These are phyloP conservation scores for Hermetia illucens DNA, from an alignment of 1,140 invertebrate species.

Conservation along the genomic window DNA sequence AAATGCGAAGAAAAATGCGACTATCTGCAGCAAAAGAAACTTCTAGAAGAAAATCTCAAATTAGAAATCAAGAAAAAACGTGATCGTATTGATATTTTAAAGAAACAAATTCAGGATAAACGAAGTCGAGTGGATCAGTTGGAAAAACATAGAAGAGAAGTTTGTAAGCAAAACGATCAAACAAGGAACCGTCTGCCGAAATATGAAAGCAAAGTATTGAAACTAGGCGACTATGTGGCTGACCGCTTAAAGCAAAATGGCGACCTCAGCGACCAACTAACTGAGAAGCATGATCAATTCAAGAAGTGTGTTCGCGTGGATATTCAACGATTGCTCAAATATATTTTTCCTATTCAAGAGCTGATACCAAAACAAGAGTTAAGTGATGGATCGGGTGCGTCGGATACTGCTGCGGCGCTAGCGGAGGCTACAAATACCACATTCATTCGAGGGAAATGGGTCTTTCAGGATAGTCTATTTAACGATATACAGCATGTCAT, in stretches of 20 bases:
- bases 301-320: conserved; percentile 43
- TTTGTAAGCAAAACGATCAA: conserved; percentile 39
- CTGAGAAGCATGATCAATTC: conserved; percentile 36
- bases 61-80: conserved; percentile 44
- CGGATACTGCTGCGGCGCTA: conserved; percentile 50
- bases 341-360: conserved; percentile 52
- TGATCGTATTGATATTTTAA: conserved; percentile 41
- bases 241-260: conserved; percentile 35
- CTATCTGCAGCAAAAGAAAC: conserved; percentile 36
- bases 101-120: conserved; percentile 41
- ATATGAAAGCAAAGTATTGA: conserved; percentile 43
- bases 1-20: conserved; percentile 37
- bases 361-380: conserved; percentile 21
- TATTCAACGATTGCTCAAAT: conserved; percentile 49
- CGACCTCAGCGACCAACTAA: conserved; percentile 34
- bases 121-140: conserved; percentile 35
- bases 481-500: conserved; percentile 57
- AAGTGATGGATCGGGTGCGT: conserved; percentile 27
- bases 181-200: conserved; percentile 37
- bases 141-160: conserved; percentile 32
- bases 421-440: conserved; percentile 62
- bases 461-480: conserved; percentile 45
- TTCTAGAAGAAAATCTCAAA: conserved; percentile 40
- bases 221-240: conserved; percentile 39
- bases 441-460: conserved; percentile 59